Percentiles rank a stretch among this genome's conserved stretches.
Evolutionary conservation across 2,888 invertebrate genomes (phyloP).

Genomic region (Apodemia hepburni): DNA sequence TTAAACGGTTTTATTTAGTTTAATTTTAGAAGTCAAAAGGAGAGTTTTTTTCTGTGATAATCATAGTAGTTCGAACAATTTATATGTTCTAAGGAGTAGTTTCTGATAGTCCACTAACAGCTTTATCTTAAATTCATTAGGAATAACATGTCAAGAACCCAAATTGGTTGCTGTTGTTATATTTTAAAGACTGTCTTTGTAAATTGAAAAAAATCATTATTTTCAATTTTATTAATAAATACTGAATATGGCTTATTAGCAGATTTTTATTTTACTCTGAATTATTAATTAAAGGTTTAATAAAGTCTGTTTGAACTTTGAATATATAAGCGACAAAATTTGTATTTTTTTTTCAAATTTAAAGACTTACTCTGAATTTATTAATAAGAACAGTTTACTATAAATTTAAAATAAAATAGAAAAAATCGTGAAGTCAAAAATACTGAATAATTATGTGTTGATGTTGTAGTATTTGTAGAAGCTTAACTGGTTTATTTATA

Average conservation of each 20-base stretch:
- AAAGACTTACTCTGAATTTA: conserved; percentile 1
- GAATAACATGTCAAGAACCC: background rate
- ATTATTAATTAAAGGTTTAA: background rate
- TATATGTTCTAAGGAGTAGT: too few relatives aligned
- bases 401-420: background rate
- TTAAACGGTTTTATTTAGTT: too few relatives aligned
- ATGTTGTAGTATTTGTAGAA: background rate
- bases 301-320: background rate
- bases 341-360: background rate
- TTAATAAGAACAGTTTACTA: background rate
- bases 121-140: background rate
- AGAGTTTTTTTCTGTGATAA: too few relatives aligned
- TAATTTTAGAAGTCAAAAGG: too few relatives aligned
- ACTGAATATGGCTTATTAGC: background rate
- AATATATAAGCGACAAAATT: background rate
- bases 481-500: conserved; percentile 6
- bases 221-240: background rate
- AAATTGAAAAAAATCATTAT: background rate
- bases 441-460: background rate
- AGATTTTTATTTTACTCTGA: background rate
- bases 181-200: background rate
- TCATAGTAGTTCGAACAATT: too few relatives aligned
- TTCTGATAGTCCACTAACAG: background rate
- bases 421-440: background rate
- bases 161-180: background rate